A percentile compares a stretch with the other conserved stretches of the same genome.
These are phyloP conservation scores for Notarius quadriscutis DNA, from an alignment of 2,113 vertebrate genomes.

Conservation along the genomic window DNA sequence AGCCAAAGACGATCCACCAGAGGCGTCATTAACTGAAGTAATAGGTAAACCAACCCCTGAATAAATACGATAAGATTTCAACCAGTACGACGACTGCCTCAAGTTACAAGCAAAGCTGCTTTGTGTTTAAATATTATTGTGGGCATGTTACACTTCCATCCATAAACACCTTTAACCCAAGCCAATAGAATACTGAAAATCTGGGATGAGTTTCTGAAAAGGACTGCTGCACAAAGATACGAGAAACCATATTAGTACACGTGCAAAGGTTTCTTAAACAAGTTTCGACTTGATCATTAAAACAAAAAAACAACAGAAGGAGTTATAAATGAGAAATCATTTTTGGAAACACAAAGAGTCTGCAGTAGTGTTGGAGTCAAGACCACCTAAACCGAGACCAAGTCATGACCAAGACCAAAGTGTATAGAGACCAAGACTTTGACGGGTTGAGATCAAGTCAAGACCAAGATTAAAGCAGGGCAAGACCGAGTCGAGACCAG, in stretches of 20 bases:
- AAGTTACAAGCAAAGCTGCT: background rate
- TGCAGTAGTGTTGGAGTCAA: too few relatives aligned
- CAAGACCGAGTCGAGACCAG: too few relatives aligned
- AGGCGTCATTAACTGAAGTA: background rate
- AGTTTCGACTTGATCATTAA: too few relatives aligned
- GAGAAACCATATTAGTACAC: background rate
- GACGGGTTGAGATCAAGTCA: too few relatives aligned
- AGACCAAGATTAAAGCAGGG: too few relatives aligned
- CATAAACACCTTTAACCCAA: background rate
- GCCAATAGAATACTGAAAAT: background rate
- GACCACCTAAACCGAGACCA: too few relatives aligned
- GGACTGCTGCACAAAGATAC: background rate
- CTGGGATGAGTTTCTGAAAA: background rate
- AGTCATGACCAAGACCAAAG: too few relatives aligned
- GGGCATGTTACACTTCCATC: background rate
- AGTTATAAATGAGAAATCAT: too few relatives aligned
- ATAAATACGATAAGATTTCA: background rate
- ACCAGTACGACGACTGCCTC: background rate
- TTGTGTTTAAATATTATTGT: conserved; percentile 8
- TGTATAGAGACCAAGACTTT: too few relatives aligned
- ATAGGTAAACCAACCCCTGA: conserved; percentile 7
- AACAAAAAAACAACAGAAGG: too few relatives aligned
- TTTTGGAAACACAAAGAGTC: too few relatives aligned
- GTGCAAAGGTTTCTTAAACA: background rate
- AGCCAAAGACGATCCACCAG: background rate